These are phyloP conservation scores for Volucella inanis DNA, from an alignment of 2,888 invertebrate genomes.

Conservation along the genomic window DNA sequence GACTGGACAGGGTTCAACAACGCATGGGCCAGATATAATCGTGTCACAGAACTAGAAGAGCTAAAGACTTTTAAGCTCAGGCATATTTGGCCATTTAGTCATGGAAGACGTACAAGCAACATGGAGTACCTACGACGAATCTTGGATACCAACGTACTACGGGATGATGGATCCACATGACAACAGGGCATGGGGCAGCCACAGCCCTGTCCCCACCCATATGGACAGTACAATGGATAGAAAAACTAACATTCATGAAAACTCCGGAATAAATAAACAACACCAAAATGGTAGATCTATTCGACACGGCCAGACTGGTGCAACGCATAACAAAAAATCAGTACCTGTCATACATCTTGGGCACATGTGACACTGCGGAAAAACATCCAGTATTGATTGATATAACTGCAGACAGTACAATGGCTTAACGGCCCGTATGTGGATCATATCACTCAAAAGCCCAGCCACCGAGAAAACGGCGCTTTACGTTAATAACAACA, in stretches of 20 bases:
- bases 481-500: too few species aligned
- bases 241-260: neutral
- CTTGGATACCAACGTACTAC: neutral
- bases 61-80: neutral
- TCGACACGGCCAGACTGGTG: too few species aligned
- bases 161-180: neutral
- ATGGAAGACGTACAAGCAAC: neutral
- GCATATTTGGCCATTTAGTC: neutral
- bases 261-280: too few species aligned
- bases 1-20: neutral
- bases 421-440: too few species aligned
- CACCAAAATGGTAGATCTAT: too few species aligned
- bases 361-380: too few species aligned
- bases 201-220: neutral
- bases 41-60: neutral
- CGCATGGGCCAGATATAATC: neutral
- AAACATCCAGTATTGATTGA: too few species aligned
- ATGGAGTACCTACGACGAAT: neutral
- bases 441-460: too few species aligned
- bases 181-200: neutral
- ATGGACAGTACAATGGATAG: neutral
- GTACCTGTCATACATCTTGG: too few species aligned
- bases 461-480: too few species aligned
- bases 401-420: too few species aligned
- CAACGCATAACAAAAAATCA: too few species aligned